These are phyloP conservation scores for Silurus meridionalis DNA, from an alignment of 2,113 vertebrate genomes.

Conservation along the genomic window DNA sequence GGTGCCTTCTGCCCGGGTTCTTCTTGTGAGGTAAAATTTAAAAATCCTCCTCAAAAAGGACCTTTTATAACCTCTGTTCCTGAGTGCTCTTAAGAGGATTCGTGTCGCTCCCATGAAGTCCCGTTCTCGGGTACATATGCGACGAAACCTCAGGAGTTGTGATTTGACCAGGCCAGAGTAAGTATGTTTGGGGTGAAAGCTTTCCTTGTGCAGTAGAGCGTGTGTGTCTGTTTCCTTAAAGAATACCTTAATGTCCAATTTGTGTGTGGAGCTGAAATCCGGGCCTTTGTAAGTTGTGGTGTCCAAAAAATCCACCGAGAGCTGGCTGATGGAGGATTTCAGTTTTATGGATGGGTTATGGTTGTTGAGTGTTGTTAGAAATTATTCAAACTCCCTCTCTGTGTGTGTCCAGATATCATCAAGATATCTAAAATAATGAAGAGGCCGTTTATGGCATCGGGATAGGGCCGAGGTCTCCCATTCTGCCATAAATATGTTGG, in stretches of 20 bases:
- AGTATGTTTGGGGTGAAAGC: background rate
- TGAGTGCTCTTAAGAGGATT: background rate
- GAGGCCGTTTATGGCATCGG: too few species aligned
- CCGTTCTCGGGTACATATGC: too few species aligned
- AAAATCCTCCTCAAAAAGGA: background rate
- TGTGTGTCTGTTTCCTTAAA: background rate
- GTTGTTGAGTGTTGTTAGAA: too few species aligned
- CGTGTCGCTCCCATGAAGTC: background rate
- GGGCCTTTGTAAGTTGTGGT: background rate
- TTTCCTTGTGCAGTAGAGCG: too few species aligned
- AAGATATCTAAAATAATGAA: too few species aligned
- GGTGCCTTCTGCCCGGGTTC: background rate
- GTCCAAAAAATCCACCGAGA: background rate
- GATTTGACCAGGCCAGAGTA: background rate
- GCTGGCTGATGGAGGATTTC: too few species aligned
- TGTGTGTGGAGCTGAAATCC: background rate
- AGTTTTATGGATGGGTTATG: too few species aligned
- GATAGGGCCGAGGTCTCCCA: background rate
- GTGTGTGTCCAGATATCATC: too few species aligned
- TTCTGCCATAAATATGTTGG: conserved; percentile 28
- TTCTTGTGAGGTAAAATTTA: fast-evolving
- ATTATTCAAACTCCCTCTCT: too few species aligned
- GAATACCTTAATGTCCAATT: background rate
- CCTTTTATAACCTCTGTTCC: background rate
- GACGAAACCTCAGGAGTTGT: too few species aligned